phyloP scores from a whole-genome alignment of 2,797 vertebrate genomes.

The Aphelocoma californica region DNA sequence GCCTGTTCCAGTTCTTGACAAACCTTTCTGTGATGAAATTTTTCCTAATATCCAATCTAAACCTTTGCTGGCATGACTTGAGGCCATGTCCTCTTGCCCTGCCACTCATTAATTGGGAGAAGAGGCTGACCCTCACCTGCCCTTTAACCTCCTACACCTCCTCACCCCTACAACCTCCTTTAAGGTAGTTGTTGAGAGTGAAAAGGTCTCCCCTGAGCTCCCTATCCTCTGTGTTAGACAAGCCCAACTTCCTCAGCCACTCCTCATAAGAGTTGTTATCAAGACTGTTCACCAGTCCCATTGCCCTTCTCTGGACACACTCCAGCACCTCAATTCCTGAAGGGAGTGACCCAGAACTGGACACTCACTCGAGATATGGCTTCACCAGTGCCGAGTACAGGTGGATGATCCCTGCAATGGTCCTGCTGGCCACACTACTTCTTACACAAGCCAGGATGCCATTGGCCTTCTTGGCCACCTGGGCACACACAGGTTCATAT shows the following conservation, averaged over 20 bases:
- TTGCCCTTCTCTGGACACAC: background rate
- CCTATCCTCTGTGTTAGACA: background rate
- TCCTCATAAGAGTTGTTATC: background rate
- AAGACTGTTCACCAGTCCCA: background rate
- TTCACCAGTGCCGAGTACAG: background rate
- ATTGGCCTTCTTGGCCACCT: background rate
- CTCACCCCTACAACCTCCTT: background rate
- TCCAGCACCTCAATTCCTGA: background rate
- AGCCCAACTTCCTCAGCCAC: background rate
- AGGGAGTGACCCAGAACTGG: background rate
- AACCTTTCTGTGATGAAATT: background rate
- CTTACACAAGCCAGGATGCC: background rate
- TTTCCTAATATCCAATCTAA: background rate
- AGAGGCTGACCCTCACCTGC: background rate
- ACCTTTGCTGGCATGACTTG: fast-evolving
- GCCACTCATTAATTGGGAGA: background rate
- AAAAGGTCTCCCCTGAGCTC: background rate
- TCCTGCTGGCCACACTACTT: background rate
- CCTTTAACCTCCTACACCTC: no score
- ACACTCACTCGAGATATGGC: fast-evolving
- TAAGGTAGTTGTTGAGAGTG: no score
- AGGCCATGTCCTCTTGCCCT: background rate
- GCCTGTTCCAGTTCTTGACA: background rate
- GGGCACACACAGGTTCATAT: fast-evolving
- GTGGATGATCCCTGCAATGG: background rate